Conservation (phyloP, 2,113 vertebrate species). For the Eretmochelys imbricata region DNA sequence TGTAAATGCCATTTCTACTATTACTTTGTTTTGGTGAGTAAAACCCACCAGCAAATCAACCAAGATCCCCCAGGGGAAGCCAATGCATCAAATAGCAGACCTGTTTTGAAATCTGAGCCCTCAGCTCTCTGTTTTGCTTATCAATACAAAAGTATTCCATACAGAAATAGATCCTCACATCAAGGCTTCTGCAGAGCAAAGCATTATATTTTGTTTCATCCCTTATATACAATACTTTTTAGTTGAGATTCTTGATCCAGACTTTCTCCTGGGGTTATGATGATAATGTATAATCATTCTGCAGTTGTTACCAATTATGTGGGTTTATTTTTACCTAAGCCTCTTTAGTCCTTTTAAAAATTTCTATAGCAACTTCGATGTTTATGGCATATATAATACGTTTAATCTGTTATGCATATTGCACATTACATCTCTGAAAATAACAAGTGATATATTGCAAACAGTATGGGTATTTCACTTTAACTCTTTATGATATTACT, state of each 20-base stretch:
- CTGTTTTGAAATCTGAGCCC: background rate
- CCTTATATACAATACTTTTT: background rate
- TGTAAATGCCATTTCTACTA: background rate
- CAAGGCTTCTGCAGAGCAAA: background rate
- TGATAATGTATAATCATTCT: background rate
- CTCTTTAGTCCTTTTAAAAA: background rate
- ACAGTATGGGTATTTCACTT: conserved; percentile 22
- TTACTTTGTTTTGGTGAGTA: background rate
- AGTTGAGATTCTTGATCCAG: background rate
- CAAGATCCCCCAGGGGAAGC: background rate
- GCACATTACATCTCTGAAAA: background rate
- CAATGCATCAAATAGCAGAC: background rate
- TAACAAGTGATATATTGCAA: background rate
- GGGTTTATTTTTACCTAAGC: background rate
- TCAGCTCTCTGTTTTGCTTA: background rate
- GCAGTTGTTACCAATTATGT: conserved; percentile 1
- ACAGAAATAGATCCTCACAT: background rate
- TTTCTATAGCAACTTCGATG: background rate
- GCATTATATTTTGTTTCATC: background rate
- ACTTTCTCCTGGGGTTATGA: background rate
- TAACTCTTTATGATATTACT: background rate
- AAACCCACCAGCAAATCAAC: background rate
- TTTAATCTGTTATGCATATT: background rate
- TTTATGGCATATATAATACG: background rate
- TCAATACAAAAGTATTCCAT: background rate